A percentile compares a stretch with the other conserved stretches of the same genome.
Evolutionary conservation across 37 sponge, comb jelly and placozoan genomes (phyloP).

Genomic region (Chondrosia reniformis): DNA sequence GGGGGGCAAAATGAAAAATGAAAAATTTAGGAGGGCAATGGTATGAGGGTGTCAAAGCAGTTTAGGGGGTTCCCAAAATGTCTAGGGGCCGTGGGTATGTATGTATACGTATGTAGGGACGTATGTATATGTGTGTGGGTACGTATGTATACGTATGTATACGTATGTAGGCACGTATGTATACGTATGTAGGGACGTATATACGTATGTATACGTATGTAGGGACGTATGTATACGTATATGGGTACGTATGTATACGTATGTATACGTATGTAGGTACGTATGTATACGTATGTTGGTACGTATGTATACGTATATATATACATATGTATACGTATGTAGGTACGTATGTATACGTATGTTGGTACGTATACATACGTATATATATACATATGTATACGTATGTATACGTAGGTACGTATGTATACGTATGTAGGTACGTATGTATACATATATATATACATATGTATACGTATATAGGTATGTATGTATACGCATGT

Average conservation of each 20-base stretch:
- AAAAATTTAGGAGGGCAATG: too few species aligned
- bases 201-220: not conserved
- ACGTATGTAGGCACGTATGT: not conserved
- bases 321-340: not conserved
- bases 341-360: not conserved
- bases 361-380: not conserved
- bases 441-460: not conserved
- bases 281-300: not conserved
- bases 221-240: not conserved
- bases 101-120: not conserved
- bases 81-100: not conserved
- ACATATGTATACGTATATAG: not conserved
- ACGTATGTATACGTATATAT: not conserved
- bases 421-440: not conserved
- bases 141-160: not conserved
- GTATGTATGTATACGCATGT: not conserved
- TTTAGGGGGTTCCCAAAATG: too few species aligned
- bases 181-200: not conserved
- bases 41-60: too few species aligned
- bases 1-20: too few species aligned
- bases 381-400: conserved; percentile 2
- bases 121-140: conserved; percentile 7
- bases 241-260: not conserved
- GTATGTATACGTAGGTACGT: not conserved
- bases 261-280: not conserved